A percentile compares a stretch with the other conserved stretches of the same genome.
Conservation (phyloP, 2,888 invertebrate genomes). For the Dasysyrphus tricinctus region DNA sequence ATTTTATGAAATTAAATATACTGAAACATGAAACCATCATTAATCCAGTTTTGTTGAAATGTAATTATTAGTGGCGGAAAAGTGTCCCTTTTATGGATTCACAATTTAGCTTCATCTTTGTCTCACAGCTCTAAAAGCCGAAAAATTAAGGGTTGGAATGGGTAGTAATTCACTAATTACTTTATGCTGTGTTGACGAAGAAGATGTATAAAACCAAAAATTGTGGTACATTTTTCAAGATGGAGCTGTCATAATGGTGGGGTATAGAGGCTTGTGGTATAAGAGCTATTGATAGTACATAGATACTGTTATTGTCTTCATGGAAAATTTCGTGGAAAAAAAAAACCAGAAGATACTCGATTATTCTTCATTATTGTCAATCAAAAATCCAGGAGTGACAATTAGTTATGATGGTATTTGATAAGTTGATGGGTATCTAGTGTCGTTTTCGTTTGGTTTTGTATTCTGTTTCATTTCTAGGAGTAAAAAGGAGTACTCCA, state of each 20-base stretch:
- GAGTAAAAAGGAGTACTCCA: too few species aligned
- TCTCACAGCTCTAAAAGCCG: constrained; percentile 38
- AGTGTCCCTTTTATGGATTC: constrained; percentile 75
- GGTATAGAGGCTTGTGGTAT: background rate
- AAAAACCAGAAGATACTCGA: constrained; percentile 78
- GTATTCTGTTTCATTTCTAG: too few species aligned
- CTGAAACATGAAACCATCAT: constrained; percentile 78
- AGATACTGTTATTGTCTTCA: constrained; percentile 10
- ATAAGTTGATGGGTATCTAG: background rate
- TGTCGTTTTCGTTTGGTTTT: too few species aligned
- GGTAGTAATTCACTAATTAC: constrained; percentile 74
- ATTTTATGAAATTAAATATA: constrained; percentile 77
- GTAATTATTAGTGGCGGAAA: constrained; percentile 75
- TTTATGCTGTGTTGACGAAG: constrained; percentile 73
- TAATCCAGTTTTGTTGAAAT: constrained; percentile 76
- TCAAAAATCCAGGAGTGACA: constrained; percentile 76
- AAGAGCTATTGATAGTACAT: background rate
- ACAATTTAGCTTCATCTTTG: constrained; percentile 58
- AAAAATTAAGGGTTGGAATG: constrained; percentile 58
- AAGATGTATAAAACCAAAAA: constrained; percentile 46
- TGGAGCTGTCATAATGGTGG: background rate
- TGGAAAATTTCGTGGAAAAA: background rate
- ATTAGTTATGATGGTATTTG: background rate
- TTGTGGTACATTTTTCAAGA: constrained; percentile 6
- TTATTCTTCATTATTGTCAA: constrained; percentile 84